Conservation (phyloP, 1,140 invertebrate genomes). For the Zaprionus davidi region DNA sequence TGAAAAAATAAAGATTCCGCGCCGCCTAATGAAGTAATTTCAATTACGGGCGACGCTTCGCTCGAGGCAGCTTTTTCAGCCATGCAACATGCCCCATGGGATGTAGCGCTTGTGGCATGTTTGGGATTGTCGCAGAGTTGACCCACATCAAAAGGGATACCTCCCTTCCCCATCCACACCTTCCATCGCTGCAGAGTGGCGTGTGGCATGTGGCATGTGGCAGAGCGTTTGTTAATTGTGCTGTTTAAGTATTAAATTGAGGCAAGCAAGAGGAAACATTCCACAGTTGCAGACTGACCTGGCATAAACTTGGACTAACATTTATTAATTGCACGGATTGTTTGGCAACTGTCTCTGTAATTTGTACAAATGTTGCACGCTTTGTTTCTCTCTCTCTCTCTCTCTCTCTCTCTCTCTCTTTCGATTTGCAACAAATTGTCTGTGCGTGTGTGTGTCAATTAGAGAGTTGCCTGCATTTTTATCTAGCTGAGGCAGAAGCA, state of each 20-base stretch:
- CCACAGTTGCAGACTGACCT: neutral
- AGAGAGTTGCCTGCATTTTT: constrained; percentile 61
- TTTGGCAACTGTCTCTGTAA: neutral
- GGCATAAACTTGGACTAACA: neutral
- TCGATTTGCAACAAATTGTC: constrained; percentile 27
- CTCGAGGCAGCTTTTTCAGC: constrained; percentile 18
- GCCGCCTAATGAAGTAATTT: constrained; percentile 74
- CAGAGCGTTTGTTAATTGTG: constrained; percentile 5
- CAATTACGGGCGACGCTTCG: constrained; percentile 40
- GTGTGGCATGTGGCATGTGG: constrained; percentile 29
- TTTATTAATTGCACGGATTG: neutral
- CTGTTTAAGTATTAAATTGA: constrained; percentile 2
- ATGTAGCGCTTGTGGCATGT: constrained; percentile 32
- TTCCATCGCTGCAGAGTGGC: constrained; percentile 19
- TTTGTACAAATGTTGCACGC: neutral
- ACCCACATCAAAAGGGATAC: constrained; percentile 55
- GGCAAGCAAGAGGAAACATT: neutral
- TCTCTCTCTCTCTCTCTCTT: neutral
- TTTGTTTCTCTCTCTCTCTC: neutral
- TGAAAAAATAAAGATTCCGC: constrained; percentile 33
- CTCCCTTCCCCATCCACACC: too few relatives aligned
- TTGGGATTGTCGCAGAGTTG: constrained; percentile 24
- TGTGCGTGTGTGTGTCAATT: constrained; percentile 33
- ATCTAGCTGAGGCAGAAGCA: constrained; percentile 47
- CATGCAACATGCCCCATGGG: constrained; percentile 1